Evolutionary conservation across 2,113 vertebrate species (phyloP), one percentile per base, ranked within the genome.

Genomic region (Nipponia nippon): DNA sequence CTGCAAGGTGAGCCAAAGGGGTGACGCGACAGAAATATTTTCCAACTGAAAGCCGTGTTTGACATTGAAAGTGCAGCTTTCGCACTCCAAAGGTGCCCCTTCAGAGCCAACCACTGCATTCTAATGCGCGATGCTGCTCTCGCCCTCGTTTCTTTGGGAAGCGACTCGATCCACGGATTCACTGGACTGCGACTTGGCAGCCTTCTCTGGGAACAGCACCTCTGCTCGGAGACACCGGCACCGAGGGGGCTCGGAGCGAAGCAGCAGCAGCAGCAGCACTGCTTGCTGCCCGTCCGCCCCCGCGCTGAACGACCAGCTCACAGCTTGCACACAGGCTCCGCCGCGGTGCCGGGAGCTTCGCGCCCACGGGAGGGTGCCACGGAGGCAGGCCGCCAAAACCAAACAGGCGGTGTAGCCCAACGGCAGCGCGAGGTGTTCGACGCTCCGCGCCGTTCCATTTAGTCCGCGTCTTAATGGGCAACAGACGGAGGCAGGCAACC

Each of bases 391-490:
- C 3, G 20, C 32, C 6, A 8, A 19, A 44, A 55, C n/a, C 13
- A 16, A 29, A 16, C 3, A 3, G 11, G 38, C 2, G 5, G 30
- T 7, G 15, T 3, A 25, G 22, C 44, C 30, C 26, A 19, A 25
- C 25, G 9, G 40, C 58, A 32, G 38, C 9, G 1, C 2, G 3
- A 46, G 75, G 34, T 10, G 47, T 19, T 55, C 2, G 3, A 40
- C 7, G 1, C 29, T 18, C 32, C 2, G 29, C 4, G 1, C 42
- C 7, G 16, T 46, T 56, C 44, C 19, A 2, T 22, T 19, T 29
- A 47, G 36, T 36, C 50, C 19, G n/a, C 62, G n/a, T 47, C 55
- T 38, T 25, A 36, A 42, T 5, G 6, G 36, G 49, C 49, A 70
- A 30, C 1, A 46, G 47, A 50, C 1, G 3, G 50, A 78, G 44